Percentiles rank a stretch among this genome's conserved stretches.
Evolutionary conservation across 2,888 invertebrate genomes (phyloP).

Genomic region (Andrena chrysosceles): DNA sequence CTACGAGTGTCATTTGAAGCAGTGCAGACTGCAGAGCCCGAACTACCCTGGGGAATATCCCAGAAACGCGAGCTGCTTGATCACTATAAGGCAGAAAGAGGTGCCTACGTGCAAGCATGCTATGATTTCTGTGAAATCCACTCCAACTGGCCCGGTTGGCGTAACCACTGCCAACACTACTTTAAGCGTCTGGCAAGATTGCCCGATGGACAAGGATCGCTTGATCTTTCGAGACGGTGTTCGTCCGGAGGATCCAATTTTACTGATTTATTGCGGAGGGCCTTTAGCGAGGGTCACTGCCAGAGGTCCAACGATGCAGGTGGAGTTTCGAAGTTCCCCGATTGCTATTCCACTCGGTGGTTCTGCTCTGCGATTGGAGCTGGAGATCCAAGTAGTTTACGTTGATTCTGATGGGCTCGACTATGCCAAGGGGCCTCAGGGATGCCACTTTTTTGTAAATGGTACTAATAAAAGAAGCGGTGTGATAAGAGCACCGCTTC

Average conservation of each 20-base stretch:
- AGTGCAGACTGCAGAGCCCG: conserved; percentile 94
- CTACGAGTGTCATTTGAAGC: conserved; percentile 93
- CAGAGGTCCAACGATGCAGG: conserved; percentile 93
- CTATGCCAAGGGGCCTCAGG: conserved; percentile 88
- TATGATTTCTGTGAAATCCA: conserved; percentile 91
- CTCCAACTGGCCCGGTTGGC: conserved; percentile 67
- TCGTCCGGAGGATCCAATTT: conserved; percentile 92
- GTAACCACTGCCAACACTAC: conserved; percentile 68
- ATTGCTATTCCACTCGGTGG: conserved; percentile 92
- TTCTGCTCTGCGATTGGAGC: conserved; percentile 92
- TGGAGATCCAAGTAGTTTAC: conserved; percentile 95
- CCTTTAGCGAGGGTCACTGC: conserved; percentile 92
- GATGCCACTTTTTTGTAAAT: conserved; percentile 82
- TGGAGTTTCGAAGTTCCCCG: conserved; percentile 95
- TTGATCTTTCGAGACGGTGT: conserved; percentile 95
- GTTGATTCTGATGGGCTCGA: conserved; percentile 95
- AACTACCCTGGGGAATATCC: conserved; percentile 96
- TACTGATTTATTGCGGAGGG: conserved; percentile 95
- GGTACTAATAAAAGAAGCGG: conserved; percentile 90
- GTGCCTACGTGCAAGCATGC: conserved; percentile 96
- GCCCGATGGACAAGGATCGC: conserved; percentile 93
- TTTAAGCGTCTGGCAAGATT: conserved; percentile 93
- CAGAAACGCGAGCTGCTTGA: conserved; percentile 96
- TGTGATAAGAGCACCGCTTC: conserved; percentile 91
- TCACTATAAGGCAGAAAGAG: conserved; percentile 93